Base-by-base conservation (phyloP, 2,797 vertebrate species). In the Lagodon rhomboides region DNA sequence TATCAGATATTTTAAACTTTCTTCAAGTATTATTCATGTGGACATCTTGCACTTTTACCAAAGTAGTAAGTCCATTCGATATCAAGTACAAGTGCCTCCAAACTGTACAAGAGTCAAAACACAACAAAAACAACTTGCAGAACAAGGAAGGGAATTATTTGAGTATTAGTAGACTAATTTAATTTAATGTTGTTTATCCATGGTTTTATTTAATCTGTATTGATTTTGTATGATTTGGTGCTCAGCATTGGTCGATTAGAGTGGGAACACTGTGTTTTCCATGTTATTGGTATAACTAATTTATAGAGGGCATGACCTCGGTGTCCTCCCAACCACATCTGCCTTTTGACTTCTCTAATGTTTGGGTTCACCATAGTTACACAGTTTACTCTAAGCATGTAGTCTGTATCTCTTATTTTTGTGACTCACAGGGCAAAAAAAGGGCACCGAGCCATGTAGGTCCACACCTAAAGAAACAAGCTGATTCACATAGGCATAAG, bases 391-490 rank as follows among this genome's bases (percentile, higher is more conserved):
- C 20, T 69, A 5, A 23, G 22, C 22, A 16, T 46, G 60, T 17
- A 7, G 67, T 30, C 25, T 49, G 13, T 70, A 4, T 20, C 20
- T 59, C 3, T 23, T 54, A 13, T 54, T 61, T 51, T 11, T 34
- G 20, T 53, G 22, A 27, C 20, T 46, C 38, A n/a, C 34, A 62
- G 47, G 4, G 16, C 68, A 18, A 8, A n/a, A 12, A 34, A n/a
- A n/a, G n/a, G n/a, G 3, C 38, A 13, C 59, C 56, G 43, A 56
- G 53, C 46, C 25, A 43, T 58, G 62, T 75, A 60, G 59, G 18
- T 23, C 12, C 56, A 68, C 65, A 16, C 25, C 12, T 22, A 9
- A 1, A 1, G 38, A 65, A 30, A 44, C 68, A 65, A 23, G 68
- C 20, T 60, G 47, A 66, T 22, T 70, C 51, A 61, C 4, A 38